Base-by-base conservation (phyloP, 2,888 invertebrate genomes). In the Aleiodes alternator region DNA sequence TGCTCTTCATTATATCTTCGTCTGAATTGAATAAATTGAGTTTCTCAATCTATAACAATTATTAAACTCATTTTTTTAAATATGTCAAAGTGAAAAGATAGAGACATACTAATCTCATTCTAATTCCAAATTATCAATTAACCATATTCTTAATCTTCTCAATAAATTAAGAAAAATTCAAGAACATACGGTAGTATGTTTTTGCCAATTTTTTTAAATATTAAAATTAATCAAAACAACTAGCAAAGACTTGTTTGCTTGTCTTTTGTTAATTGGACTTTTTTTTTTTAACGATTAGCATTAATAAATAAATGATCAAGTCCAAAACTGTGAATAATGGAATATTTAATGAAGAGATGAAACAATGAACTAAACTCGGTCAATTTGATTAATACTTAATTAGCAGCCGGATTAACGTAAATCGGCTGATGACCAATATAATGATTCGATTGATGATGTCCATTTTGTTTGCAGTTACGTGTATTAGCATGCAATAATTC, bases 401-500 rank as follows among this genome's bases (percentile, higher is more conserved):
- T 88, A 34, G 80, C 85, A 9, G 88, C 86, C 0, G 86, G 82
- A 78, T 83, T 81, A 23, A 84, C 84, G 77, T 85, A 88, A 5
- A 84, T 84, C 34, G 86, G 83, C 34, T 83, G 82, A 73, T 83
- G 84, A 8, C 34, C 66, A 7, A 71, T 66, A 8, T 75, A 66
- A 55, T 66, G 71, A 71, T 75, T 12, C 72, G 78, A 69, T 77
- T 80, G 71, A 71, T 83, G 82, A 68, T 83, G 84, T 3, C 87
- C 87, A 59, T 87, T 87, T 73, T 85, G 85, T 73, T 87, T 86
- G 73, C 83, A 86, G 84, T 93, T 92, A 66, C 92, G 91, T 3
- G 92, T 92, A 83, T 93, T 93, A 5, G 91, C 89, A 68, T 88
- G 87, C 16, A 94, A 88, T 72, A 94, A 89, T 87, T 94, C 94